phyloP scores from a whole-genome alignment of 2,797 vertebrate species.

The Mus caroli region DNA sequence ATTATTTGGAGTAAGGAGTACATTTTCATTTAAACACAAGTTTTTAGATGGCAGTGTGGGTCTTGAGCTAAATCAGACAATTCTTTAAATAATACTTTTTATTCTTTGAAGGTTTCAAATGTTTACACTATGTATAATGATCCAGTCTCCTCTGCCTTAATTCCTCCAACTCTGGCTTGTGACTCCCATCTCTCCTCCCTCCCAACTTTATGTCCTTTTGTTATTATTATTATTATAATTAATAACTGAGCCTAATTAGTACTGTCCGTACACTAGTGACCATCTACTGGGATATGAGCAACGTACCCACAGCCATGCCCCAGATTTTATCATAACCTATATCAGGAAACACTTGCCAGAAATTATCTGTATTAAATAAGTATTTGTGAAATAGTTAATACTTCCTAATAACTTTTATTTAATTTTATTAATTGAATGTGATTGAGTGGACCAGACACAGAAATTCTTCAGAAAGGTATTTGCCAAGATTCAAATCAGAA shows the following conservation, averaged over 20 bases:
- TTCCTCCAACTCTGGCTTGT: neutral
- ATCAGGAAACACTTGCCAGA: conserved; percentile 15
- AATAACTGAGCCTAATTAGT: neutral
- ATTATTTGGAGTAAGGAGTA: neutral
- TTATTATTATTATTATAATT: neutral
- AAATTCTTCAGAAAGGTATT: conserved; percentile 37
- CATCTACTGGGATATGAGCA: neutral
- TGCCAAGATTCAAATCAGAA: conserved; percentile 48
- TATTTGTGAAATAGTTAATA: conserved; percentile 51
- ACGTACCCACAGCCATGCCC: neutral
- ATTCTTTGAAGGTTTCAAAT: neutral
- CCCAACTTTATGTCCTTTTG: neutral
- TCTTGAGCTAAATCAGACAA: neutral
- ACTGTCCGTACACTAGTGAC: neutral
- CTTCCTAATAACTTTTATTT: neutral
- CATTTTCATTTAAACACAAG: conserved; percentile 52
- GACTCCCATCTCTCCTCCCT: too few relatives aligned
- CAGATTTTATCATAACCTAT: neutral
- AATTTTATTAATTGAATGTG: conserved; percentile 27
- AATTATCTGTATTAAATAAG: conserved; percentile 39
- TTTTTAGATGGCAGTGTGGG: neutral
- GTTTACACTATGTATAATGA: neutral
- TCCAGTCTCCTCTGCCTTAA: neutral
- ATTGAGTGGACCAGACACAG: neutral
- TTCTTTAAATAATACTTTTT: neutral